These are phyloP conservation scores for Penaeus indicus DNA, from an alignment of 1,140 invertebrate genomes.

Conservation along the genomic window DNA sequence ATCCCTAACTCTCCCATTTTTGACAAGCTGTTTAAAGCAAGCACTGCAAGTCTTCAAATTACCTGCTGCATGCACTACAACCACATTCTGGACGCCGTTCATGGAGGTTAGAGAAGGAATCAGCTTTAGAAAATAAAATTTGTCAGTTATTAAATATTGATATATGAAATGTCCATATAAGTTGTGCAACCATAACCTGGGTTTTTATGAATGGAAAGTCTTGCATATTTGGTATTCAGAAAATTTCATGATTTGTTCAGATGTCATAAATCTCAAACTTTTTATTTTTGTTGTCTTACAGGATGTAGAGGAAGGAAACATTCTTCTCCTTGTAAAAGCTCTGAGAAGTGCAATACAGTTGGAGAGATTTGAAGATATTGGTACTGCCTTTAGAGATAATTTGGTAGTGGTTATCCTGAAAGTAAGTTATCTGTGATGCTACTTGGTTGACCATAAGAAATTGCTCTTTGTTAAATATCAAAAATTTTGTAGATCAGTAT, in stretches of 20 bases:
- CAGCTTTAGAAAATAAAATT: too few relatives aligned
- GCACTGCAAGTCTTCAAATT: constrained; percentile 10
- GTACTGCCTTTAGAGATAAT: neutral
- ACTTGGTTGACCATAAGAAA: neutral
- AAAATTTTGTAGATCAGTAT: too few relatives aligned
- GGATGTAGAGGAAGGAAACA: constrained; percentile 31
- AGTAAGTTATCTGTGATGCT: neutral
- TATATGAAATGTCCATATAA: too few relatives aligned
- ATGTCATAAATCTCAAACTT: neutral
- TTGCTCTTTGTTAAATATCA: neutral
- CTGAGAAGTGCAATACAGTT: constrained; percentile 22
- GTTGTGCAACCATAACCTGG: too few relatives aligned
- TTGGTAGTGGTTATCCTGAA: constrained; percentile 16
- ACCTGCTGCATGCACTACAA: neutral
- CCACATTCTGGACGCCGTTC: constrained; percentile 21
- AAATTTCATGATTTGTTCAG: too few relatives aligned
- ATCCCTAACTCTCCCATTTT: neutral
- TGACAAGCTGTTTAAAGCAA: constrained; percentile 10
- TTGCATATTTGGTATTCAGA: too few relatives aligned
- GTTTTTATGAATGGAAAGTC: too few relatives aligned
- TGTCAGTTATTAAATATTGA: too few relatives aligned
- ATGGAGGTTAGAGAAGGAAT: constrained; percentile 40
- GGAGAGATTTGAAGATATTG: neutral
- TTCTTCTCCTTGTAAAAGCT: constrained; percentile 28
- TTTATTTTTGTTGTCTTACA: neutral